Conservation (phyloP, 2,888 invertebrate species). For the Oxystoma pomonae region DNA sequence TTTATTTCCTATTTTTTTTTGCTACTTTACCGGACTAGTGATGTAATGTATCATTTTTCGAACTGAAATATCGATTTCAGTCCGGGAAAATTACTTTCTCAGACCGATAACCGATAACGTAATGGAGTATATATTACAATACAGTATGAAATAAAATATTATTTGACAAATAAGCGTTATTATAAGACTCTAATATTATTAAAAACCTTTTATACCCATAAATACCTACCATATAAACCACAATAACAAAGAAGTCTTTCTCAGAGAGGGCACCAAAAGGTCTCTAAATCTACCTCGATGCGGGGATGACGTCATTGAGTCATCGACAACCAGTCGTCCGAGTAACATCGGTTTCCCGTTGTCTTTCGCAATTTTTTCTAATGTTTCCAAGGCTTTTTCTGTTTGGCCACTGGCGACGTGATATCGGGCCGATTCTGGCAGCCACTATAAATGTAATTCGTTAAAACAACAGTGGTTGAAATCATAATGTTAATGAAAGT, state of each 20-base stretch:
- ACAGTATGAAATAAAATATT: no score
- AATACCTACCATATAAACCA: constrained; percentile 87
- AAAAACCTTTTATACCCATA: no score
- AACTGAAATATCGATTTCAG: no score
- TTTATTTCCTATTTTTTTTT: no score
- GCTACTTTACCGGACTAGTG: no score
- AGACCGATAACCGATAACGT: no score
- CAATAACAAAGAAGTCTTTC: constrained; percentile 78
- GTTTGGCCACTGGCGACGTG: constrained; percentile 83
- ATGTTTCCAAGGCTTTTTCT: constrained; percentile 78
- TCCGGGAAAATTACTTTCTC: no score
- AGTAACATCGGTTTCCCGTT: constrained; percentile 86
- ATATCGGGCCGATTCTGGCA: constrained; percentile 89
- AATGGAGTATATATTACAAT: no score
- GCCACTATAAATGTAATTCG: constrained; percentile 81
- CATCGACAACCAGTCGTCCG: constrained; percentile 79
- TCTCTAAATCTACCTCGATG: constrained; percentile 67
- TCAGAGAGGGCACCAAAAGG: constrained; percentile 72
- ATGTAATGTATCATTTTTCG: no score
- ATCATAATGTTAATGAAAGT: background rate
- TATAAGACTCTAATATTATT: no score
- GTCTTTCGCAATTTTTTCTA: constrained; percentile 82
- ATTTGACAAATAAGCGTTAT: no score
- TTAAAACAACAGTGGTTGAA: constrained; percentile 4
- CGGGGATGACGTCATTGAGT: constrained; percentile 56